Conservation (phyloP, 2,797 vertebrate species). For the Benthosema pterotum region DNA sequence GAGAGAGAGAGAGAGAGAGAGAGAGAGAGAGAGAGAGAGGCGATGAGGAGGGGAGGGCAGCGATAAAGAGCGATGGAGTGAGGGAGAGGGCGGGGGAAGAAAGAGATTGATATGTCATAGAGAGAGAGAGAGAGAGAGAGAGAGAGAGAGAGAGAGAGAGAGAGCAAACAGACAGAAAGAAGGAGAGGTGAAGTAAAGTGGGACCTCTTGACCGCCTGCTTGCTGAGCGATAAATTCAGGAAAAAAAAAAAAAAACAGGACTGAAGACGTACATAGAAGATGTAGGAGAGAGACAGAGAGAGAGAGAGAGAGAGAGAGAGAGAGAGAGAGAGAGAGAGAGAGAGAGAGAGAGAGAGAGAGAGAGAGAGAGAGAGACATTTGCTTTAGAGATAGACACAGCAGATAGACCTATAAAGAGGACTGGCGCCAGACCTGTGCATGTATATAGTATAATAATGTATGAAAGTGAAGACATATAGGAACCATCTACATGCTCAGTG, state of each 20-base stretch:
- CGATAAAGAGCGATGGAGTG: background rate
- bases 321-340: constrained; percentile 23
- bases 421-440: too few species aligned
- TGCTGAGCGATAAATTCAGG: background rate
- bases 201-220: background rate
- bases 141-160: constrained; percentile 46
- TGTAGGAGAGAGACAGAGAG: background rate
- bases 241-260: too few species aligned
- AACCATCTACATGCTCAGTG: too few species aligned
- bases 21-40: background rate
- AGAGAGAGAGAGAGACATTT: constrained; percentile 44
- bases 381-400: constrained; percentile 55
- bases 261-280: too few species aligned
- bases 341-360: background rate
- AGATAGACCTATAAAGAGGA: constrained; percentile 60
- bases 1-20: background rate
- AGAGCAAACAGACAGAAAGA: constrained; percentile 6
- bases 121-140: constrained; percentile 18
- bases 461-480: too few species aligned
- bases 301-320: background rate
- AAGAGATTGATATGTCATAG: constrained; percentile 1
- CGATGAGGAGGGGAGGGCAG: background rate
- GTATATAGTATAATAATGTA: too few species aligned
- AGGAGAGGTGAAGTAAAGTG: constrained; percentile 28
- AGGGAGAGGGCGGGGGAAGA: background rate